These are phyloP conservation scores for Tanypteryx hageni DNA, from an alignment of 2,888 invertebrate species.

Conservation along the genomic window DNA sequence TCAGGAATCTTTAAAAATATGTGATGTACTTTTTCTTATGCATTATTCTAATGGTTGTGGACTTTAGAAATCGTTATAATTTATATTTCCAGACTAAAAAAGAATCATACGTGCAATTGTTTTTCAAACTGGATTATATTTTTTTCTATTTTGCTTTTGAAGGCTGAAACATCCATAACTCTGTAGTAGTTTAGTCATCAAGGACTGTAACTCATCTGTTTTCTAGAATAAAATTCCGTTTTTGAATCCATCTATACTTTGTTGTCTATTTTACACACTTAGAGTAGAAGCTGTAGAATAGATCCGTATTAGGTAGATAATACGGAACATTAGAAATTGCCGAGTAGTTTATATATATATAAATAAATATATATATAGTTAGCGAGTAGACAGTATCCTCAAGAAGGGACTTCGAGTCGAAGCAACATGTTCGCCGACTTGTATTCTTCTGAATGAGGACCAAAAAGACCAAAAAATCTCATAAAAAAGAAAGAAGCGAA, in stretches of 20 bases:
- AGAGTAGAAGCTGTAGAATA: slow-evolving; percentile 64
- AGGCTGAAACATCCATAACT: slow-evolving; percentile 64
- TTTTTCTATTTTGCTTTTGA: slow-evolving; percentile 64
- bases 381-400: slow-evolving; percentile 59
- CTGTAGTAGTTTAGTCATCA: slow-evolving; percentile 64
- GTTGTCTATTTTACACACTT: slow-evolving; percentile 64
- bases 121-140: slow-evolving; percentile 50
- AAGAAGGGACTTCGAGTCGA: slow-evolving; percentile 46
- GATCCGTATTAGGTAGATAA: slow-evolving; percentile 63
- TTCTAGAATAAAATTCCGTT: slow-evolving; percentile 64
- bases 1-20: slow-evolving; percentile 60
- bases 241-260: slow-evolving; percentile 64
- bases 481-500: slow-evolving; percentile 35
- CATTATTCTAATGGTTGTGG: slow-evolving; percentile 61
- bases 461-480: slow-evolving; percentile 28
- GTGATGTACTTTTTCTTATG: slow-evolving; percentile 64
- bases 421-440: slow-evolving; percentile 47
- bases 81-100: slow-evolving; percentile 59
- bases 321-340: slow-evolving; percentile 57
- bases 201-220: slow-evolving; percentile 64
- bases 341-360: slow-evolving; percentile 47
- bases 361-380: slow-evolving; percentile 5
- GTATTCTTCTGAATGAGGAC: slow-evolving; percentile 47
- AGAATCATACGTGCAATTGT: slow-evolving; percentile 57
- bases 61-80: slow-evolving; percentile 59